A percentile compares a stretch with the other conserved stretches of the same genome.
Conservation (phyloP, 2,113 vertebrate genomes). For the Strigops habroptila region DNA sequence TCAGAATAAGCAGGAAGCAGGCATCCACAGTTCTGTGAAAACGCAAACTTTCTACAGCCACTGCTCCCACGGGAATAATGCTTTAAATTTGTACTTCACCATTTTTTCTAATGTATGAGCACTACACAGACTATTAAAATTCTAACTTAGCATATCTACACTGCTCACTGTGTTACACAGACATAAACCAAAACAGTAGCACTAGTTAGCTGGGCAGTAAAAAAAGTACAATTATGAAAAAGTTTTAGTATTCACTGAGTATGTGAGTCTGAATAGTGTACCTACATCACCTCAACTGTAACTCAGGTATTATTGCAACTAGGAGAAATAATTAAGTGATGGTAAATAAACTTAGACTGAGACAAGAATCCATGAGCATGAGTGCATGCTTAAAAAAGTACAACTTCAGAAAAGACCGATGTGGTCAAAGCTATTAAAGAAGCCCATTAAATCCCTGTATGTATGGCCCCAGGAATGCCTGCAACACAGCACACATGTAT, state of each 20-base stretch:
- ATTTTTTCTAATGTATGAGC: not conserved
- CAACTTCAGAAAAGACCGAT: not conserved
- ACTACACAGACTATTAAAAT: not conserved
- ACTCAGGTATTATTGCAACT: not conserved
- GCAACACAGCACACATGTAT: not conserved
- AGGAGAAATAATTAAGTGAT: not conserved
- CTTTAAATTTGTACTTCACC: not conserved
- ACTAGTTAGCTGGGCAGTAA: not conserved
- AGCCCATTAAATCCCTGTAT: not conserved
- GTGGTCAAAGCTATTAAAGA: not conserved
- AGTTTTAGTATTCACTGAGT: fast-evolving
- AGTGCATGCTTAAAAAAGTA: not conserved
- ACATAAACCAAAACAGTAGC: not conserved
- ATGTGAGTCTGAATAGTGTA: not conserved
- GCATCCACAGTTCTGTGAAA: not conserved
- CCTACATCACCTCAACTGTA: not conserved
- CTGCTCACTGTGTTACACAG: not conserved
- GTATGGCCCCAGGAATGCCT: not conserved
- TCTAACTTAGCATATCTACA: not conserved
- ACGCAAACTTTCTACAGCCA: not conserved
- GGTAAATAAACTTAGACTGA: not conserved
- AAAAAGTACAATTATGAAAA: not conserved
- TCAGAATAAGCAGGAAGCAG: not conserved
- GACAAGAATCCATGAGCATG: not conserved
- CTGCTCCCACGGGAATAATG: not conserved